Base-by-base conservation (phyloP, 1,140 invertebrate species). In the Bombus ignitus region DNA sequence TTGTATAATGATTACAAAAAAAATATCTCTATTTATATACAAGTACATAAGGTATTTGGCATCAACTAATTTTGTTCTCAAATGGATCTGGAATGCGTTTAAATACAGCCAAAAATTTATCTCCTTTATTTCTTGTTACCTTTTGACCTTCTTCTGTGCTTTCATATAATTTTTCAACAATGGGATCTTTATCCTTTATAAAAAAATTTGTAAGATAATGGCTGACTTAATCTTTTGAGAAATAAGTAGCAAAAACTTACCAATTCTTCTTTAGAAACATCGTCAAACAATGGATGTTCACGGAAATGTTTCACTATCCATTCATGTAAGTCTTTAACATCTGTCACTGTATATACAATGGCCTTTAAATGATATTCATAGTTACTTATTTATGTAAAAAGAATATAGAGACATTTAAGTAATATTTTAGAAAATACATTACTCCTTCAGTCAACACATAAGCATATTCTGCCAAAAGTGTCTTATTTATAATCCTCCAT, bases 91-190 rank as follows among this genome's bases (percentile, higher is more conserved):
- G 37, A 87, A 98, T 96, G 94, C 98, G 96, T 94, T 96, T 96
- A 94, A 98, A 99, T 62, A 99, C 97, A 87, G 99, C 99, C 82
- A 98, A 92, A 96, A 97, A 99, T 95, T 99, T 99, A 70, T 98
- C 96, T 65, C 99, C 99, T 87, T 98, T 97, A 94, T 99, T 99
- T 91, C 99, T 96, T 22, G 98, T 97, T 1, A 99, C 99, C 96
- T 99, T 99, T 95, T 99, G 97, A 1, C 99, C 99, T 96, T 99
- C 99, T 96, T 99, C 99, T 71, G 98, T 99, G 92, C 98, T 98
- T 91, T 98, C 97, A 94, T 97, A 98, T 5, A 99, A 95, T 94
- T 99, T 98, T 25, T 97, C 97, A 35, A 99, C 96, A 86, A 99
- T 97, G 47, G 97, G 96, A 96, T 99, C 99, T 15, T 92, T 89